These are phyloP conservation scores for Caenorhabditis sp. DNA, from an alignment of 2,888 invertebrate species.

Conservation along the genomic window DNA sequence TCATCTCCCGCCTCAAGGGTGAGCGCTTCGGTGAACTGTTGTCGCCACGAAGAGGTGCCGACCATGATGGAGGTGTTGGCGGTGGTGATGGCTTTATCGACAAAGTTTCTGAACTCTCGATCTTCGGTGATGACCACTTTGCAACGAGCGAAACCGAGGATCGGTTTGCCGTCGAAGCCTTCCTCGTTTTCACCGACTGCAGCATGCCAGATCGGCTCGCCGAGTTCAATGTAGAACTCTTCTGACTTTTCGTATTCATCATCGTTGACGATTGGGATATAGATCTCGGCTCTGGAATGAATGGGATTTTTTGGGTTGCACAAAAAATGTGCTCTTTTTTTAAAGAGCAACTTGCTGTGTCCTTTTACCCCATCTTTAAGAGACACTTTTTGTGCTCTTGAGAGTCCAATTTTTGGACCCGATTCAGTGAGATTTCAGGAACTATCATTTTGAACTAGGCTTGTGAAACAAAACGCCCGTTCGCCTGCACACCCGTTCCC, in stretches of 20 bases:
- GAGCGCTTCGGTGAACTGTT: conserved; percentile 94
- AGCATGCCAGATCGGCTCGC: conserved; percentile 80
- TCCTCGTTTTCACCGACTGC: conserved; percentile 37
- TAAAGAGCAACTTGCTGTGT: no score
- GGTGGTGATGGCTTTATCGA: conserved; percentile 94
- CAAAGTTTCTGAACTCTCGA: conserved; percentile 87
- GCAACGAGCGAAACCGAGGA: conserved; percentile 83
- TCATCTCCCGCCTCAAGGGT: conserved; percentile 77
- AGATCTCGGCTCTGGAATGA: conserved; percentile 82
- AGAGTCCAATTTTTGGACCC: no score
- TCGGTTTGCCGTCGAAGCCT: conserved; percentile 82
- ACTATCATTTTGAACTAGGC: no score
- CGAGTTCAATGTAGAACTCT: conserved; percentile 88
- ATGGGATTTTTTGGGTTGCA: conserved; percentile 5
- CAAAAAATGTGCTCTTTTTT: no score
- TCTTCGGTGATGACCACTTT: conserved; percentile 93
- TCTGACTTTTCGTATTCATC: conserved; percentile 98
- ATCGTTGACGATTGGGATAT: conserved; percentile 88
- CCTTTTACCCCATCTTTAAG: no score
- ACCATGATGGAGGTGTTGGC: conserved; percentile 90
- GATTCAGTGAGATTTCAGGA: no score
- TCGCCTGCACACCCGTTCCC: no score
- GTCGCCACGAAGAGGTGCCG: conserved; percentile 95
- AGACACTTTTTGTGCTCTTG: no score
- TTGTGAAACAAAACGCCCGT: no score